Base-by-base conservation (phyloP, 2,113 vertebrate genomes). In the Indicator maculatus region DNA sequence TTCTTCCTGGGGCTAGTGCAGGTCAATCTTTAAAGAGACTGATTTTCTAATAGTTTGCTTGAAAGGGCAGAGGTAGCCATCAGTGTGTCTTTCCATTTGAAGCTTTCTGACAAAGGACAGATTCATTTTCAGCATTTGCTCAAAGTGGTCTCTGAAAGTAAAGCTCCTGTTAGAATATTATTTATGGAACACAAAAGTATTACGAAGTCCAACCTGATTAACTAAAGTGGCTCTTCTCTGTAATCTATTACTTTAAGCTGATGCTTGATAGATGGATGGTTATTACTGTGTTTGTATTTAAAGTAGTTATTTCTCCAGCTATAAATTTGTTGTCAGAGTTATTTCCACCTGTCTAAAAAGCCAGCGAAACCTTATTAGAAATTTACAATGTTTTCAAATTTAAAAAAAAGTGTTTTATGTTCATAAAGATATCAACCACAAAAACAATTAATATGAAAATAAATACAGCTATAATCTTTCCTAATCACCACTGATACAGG, bases 151-250 rank as follows among this genome's bases (percentile, higher is more conserved):
- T 86, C 52, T 58, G 85, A 31, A 36, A 90, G 70, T 47, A 84
- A 88, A 89, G 60, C 73, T 92, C 38, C 66, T 83, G 44, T 88
- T 90, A 66, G 78, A 86, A 65, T 83, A 89, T 97, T 96, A 95
- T 94, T 96, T 97, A 96, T 97, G 78, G 73, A 90, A 74, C 39
- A 56, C 38, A 66, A 38, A 93, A 91, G 44, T 88, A 92, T 89
- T 88, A n/a, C 78, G 8, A 94, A 91, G 44, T 83, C 90, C 94
- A 93, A 59, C 72, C 70, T 90, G 93, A 96, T 96, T 96, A 95
- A 91, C 85, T 96, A 89, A 96, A 97, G 95, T 95, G 95, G 78
- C 65, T 94, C 79, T 91, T 94, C 80, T 72, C 36, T 70, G 33
- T 95, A 87, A 75, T 91, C 81, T 63, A 77, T 95, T 93, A 83